Evolutionary conservation across 2,888 invertebrate species (phyloP).

Genomic region (Macrosiphum euphorbiae): DNA sequence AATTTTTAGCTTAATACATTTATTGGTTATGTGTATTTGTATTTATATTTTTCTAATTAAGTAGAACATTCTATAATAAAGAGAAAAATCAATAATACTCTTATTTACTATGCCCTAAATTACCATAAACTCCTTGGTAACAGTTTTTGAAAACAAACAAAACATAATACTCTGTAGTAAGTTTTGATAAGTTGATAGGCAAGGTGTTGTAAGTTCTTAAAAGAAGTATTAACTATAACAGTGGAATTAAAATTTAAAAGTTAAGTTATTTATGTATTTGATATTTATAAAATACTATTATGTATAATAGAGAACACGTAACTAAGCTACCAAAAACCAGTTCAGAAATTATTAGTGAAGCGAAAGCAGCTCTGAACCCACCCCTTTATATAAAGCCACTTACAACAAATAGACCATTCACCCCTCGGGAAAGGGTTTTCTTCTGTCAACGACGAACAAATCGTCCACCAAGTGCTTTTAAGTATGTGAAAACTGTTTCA

Average conservation of each 20-base stretch:
- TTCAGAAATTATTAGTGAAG: conserved; percentile 85
- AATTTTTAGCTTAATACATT: not conserved
- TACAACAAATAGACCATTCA: conserved; percentile 87
- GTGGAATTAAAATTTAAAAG: not conserved
- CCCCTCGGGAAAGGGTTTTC: conserved; percentile 84
- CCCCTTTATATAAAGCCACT: conserved; percentile 71
- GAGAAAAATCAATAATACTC: conserved; percentile 53
- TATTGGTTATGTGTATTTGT: conserved; percentile 6
- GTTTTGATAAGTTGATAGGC: not conserved
- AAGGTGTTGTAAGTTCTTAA: not conserved
- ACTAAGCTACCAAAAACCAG: conserved; percentile 76
- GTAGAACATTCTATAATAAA: conserved; percentile 19
- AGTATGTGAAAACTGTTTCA: conserved; percentile 72
- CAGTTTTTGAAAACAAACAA: conserved; percentile 24
- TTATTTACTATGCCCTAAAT: conserved; percentile 8
- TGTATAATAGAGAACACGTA: conserved; percentile 68
- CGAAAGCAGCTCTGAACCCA: conserved; percentile 74
- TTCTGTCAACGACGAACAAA: conserved; percentile 77
- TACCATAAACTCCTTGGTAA: conserved; percentile 49
- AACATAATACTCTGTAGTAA: not conserved
- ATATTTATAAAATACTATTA: not conserved
- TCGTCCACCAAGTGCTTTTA: conserved; percentile 83
- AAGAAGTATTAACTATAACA: not conserved
- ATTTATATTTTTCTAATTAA: not conserved
- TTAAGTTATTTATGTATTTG: conserved; percentile 59